These are phyloP conservation scores for Vesta saturnalis DNA, from an alignment of 2,888 invertebrate genomes.

Conservation along the genomic window DNA sequence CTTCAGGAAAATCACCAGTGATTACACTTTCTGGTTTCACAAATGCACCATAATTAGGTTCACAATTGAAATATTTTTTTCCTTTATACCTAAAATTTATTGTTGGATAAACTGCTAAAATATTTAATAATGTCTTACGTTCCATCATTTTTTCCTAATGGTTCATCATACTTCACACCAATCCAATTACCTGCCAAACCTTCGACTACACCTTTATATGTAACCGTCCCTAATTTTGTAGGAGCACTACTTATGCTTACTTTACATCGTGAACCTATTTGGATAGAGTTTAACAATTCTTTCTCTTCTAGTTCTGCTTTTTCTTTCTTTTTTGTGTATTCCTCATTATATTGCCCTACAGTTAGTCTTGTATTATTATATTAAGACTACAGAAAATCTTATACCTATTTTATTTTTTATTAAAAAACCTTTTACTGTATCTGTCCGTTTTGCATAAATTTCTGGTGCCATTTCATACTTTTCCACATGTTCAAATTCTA, in stretches of 20 bases:
- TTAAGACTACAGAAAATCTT: too few species aligned
- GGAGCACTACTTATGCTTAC: slow-evolving; percentile 79
- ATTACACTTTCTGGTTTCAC: slow-evolving; percentile 84
- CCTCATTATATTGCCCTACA: slow-evolving; percentile 83
- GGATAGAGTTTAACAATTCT: slow-evolving; percentile 69
- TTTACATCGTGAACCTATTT: slow-evolving; percentile 85
- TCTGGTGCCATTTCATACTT: slow-evolving; percentile 88
- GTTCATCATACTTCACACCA: slow-evolving; percentile 97
- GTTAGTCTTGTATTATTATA: too few species aligned
- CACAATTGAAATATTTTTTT: slow-evolving; percentile 89
- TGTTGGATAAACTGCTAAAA: too few species aligned
- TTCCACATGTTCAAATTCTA: slow-evolving; percentile 73
- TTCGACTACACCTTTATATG: slow-evolving; percentile 80
- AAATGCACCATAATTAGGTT: slow-evolving; percentile 95
- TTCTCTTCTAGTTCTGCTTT: slow-evolving; percentile 73
- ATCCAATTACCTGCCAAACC: slow-evolving; percentile 82
- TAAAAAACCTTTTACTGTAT: slow-evolving; percentile 86
- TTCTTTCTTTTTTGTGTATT: slow-evolving; percentile 77
- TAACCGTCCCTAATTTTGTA: slow-evolving; percentile 81
- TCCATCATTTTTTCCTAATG: slow-evolving; percentile 96
- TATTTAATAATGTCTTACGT: slow-evolving; percentile 78
- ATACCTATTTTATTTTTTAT: slow-evolving; percentile 83
- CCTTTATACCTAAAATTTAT: slow-evolving; percentile 76
- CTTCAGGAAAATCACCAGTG: slow-evolving; percentile 93
- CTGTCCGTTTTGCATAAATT: slow-evolving; percentile 83